These are phyloP conservation scores for Harmothoe impar DNA, from an alignment of 2,888 invertebrate genomes.

Conservation along the genomic window DNA sequence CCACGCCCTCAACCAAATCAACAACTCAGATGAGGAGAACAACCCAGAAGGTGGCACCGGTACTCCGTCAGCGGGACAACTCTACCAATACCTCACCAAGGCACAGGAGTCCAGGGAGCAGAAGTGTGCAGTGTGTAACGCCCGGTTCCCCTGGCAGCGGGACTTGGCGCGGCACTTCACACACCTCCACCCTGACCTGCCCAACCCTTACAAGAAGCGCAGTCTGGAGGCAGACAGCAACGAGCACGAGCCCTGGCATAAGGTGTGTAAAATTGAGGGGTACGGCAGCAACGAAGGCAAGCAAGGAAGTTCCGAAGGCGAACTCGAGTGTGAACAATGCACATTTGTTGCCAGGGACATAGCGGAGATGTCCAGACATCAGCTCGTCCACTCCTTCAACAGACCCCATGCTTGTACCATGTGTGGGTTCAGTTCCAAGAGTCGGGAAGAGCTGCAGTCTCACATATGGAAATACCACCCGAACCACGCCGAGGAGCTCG, in stretches of 20 bases:
- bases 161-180: constrained; percentile 83
- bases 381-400: constrained; percentile 81
- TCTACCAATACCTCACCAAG: constrained; percentile 61
- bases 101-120: constrained; percentile 38
- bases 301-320: constrained; percentile 73
- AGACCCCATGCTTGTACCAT: constrained; percentile 81
- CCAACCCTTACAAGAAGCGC: constrained; percentile 79
- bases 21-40: constrained; percentile 70
- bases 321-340: constrained; percentile 81
- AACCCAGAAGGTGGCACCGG: constrained; percentile 79
- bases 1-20: constrained; percentile 68
- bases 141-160: constrained; percentile 83
- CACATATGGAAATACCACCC: constrained; percentile 68
- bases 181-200: constrained; percentile 78
- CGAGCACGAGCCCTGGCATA: constrained; percentile 67
- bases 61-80: constrained; percentile 74
- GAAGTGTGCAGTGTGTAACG: constrained; percentile 81
- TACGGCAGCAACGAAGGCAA: constrained; percentile 62
- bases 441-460: constrained; percentile 82
- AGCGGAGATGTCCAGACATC: constrained; percentile 82
- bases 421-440: constrained; percentile 82
- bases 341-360: constrained; percentile 82
- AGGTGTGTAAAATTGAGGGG: constrained; percentile 63
- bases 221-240: constrained; percentile 59
- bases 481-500: constrained; percentile 39